These are phyloP conservation scores for Oncorhynchus gorbuscha DNA, from an alignment of 2,113 vertebrate genomes.

Conservation along the genomic window DNA sequence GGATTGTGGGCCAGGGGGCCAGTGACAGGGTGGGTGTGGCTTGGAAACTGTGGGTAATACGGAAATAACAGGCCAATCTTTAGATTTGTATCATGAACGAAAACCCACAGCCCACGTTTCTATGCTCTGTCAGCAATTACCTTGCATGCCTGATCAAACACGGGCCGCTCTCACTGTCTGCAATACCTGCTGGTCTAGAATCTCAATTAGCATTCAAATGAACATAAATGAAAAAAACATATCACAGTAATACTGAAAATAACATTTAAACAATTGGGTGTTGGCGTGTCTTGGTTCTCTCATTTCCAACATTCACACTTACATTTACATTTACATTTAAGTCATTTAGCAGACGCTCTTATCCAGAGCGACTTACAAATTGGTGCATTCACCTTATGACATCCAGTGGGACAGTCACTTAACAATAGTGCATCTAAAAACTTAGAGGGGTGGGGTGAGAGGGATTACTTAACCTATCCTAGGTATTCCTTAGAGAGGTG, in stretches of 20 bases:
- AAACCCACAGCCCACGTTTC: neutral
- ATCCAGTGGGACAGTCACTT: no score
- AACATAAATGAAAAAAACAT: neutral
- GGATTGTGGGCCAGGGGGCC: slow-evolving; percentile 6
- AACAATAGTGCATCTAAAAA: no score
- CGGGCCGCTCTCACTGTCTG: neutral
- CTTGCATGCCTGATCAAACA: neutral
- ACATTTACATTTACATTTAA: no score
- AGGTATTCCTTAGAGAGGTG: no score
- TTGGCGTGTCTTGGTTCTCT: neutral
- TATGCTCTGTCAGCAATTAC: neutral
- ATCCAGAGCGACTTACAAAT: no score
- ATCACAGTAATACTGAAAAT: neutral
- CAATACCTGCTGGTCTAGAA: neutral
- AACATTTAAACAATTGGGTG: neutral
- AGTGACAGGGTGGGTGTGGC: neutral
- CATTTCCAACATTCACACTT: neutral
- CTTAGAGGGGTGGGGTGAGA: no score
- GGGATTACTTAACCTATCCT: no score
- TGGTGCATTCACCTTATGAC: no score
- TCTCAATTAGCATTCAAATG: neutral
- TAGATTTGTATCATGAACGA: neutral
- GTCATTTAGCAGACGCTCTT: no score
- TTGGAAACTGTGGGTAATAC: neutral
- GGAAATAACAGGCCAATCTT: neutral